Percentiles rank a stretch among this genome's conserved stretches.
Evolutionary conservation across 2,797 vertebrate genomes (phyloP).

Genomic region (Lepilemur ruficaudatus): DNA sequence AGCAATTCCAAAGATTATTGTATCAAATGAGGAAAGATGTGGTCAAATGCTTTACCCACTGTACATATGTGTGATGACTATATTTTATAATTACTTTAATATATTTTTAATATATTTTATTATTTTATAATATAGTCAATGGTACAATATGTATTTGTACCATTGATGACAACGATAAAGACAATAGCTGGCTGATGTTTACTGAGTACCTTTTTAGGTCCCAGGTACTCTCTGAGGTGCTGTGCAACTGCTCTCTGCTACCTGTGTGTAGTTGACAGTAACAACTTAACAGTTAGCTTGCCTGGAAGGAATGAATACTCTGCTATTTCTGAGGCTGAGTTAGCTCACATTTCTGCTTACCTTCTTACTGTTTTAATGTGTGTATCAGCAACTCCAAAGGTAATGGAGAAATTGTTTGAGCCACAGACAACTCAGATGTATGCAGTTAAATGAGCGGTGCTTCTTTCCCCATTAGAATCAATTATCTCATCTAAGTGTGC

Average conservation of each 20-base stretch:
- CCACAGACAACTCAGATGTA: conserved; percentile 30
- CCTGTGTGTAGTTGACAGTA: neutral
- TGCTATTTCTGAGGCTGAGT: neutral
- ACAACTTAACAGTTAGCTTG: neutral
- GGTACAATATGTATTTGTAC: neutral
- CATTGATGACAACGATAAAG: neutral
- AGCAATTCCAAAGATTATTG: neutral
- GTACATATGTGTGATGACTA: neutral
- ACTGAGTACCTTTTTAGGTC: neutral
- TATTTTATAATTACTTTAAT: neutral
- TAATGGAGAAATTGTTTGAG: conserved; percentile 50
- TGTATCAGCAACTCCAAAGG: conserved; percentile 52
- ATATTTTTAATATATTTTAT: too few relatives aligned
- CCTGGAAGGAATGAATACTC: neutral
- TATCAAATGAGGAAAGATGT: neutral
- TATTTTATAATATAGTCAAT: too few relatives aligned
- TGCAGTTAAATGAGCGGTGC: conserved; percentile 39
- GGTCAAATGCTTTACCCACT: neutral
- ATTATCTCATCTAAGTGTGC: conserved; percentile 68
- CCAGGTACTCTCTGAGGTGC: neutral
- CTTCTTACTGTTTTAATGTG: conserved; percentile 46
- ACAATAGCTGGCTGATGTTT: neutral
- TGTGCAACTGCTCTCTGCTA: neutral
- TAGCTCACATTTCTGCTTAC: conserved; percentile 54
- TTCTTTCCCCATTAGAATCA: conserved; percentile 70